These are phyloP conservation scores for Pavo muticus DNA, from an alignment of 2,113 vertebrate species.

Conservation along the genomic window DNA sequence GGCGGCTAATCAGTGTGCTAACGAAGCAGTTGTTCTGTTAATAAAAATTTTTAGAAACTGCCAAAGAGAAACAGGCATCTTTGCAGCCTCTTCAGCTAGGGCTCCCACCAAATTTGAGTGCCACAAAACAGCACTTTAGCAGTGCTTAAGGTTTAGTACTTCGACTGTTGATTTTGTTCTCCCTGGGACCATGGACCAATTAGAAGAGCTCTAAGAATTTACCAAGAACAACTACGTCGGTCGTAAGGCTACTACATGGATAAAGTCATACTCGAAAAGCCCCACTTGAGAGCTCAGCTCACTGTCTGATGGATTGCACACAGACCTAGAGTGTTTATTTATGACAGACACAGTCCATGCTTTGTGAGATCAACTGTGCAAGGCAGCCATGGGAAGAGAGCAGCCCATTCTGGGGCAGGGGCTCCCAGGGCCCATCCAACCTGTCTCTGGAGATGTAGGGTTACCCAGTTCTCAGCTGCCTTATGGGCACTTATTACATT, in stretches of 20 bases:
- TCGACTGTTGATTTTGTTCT: not conserved
- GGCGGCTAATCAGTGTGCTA: constrained; percentile 34
- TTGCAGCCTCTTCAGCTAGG: constrained; percentile 25
- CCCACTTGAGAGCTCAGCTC: accelerated
- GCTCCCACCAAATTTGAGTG: not conserved
- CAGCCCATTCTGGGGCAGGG: accelerated
- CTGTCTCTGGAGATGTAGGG: not conserved
- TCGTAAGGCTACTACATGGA: not conserved
- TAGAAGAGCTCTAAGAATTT: not conserved
- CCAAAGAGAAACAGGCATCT: not conserved
- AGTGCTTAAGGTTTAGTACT: not conserved
- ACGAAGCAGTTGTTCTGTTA: constrained; percentile 53
- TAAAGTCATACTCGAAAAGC: not conserved
- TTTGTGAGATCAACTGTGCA: accelerated
- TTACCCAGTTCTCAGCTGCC: too few species aligned
- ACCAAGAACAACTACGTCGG: not conserved
- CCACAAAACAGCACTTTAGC: constrained; percentile 13
- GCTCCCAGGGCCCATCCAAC: not conserved
- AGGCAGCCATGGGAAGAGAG: accelerated
- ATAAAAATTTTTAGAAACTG: constrained; percentile 31
- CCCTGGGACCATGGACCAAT: not conserved
- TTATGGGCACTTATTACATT: not conserved
- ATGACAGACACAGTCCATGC: not conserved
- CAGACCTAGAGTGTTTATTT: too few species aligned
- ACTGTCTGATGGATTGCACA: accelerated